Evolutionary conservation across 2,797 vertebrate species (phyloP).

Genomic region (Pipistrellus kuhlii): DNA sequence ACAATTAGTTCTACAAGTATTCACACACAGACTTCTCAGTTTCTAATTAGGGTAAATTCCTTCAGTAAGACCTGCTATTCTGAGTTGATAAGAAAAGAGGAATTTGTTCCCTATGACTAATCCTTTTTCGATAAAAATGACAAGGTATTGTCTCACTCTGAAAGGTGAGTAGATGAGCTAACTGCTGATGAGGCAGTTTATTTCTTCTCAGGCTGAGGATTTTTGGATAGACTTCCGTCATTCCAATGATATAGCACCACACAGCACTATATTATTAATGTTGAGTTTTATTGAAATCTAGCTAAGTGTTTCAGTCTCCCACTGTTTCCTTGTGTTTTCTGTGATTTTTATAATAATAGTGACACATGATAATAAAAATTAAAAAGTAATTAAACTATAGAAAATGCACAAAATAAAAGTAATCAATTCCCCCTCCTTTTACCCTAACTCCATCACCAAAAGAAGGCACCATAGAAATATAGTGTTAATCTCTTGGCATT

Average conservation of each 20-base stretch:
- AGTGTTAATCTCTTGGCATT: neutral
- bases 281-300: neutral
- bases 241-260: neutral
- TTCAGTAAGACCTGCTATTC: neutral
- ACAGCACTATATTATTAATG: neutral
- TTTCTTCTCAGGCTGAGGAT: constrained; percentile 27
- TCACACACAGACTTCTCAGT: neutral
- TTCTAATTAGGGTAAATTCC: constrained; percentile 35
- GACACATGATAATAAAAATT: neutral
- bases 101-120: neutral
- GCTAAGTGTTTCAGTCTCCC: neutral
- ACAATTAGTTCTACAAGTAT: constrained; percentile 40
- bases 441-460: neutral
- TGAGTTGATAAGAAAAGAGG: neutral
- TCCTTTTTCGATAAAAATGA: neutral
- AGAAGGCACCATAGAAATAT: neutral
- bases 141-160: neutral
- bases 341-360: neutral
- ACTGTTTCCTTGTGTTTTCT: neutral
- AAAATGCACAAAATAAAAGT: neutral
- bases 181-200: neutral
- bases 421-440: neutral
- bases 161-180: neutral
- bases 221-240: neutral
- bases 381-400: neutral